A percentile compares a stretch with the other conserved stretches of the same genome.
These are phyloP conservation scores for Scaptomyza hsui DNA, from an alignment of 1,140 invertebrate genomes.

Conservation along the genomic window DNA sequence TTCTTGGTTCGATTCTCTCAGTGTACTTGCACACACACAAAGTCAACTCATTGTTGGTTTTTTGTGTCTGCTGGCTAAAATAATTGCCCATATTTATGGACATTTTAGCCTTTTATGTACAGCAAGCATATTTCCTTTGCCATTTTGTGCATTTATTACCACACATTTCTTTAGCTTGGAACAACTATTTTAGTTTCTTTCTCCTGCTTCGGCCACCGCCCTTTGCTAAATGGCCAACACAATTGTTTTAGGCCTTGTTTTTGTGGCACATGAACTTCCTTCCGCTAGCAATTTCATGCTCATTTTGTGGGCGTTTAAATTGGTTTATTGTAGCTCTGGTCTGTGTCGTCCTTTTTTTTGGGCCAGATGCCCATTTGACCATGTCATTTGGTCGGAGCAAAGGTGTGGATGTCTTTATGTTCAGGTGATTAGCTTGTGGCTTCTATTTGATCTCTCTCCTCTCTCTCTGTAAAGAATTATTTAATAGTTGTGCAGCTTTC, in stretches of 20 bases:
- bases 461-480: not conserved
- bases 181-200: constrained; percentile 74
- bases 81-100: constrained; percentile 80
- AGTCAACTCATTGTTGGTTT: constrained; percentile 7
- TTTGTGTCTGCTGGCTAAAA: constrained; percentile 59
- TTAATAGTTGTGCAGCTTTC: constrained; percentile 1
- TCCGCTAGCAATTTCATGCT: constrained; percentile 79
- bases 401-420: constrained; percentile 35
- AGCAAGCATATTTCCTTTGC: constrained; percentile 74
- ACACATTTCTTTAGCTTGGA: constrained; percentile 44
- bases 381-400: constrained; percentile 29
- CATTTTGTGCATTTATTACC: constrained; percentile 61
- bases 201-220: constrained; percentile 1
- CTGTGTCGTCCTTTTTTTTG: constrained; percentile 40
- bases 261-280: constrained; percentile 77
- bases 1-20: too few relatives aligned
- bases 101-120: constrained; percentile 78
- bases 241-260: constrained; percentile 78
- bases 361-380: constrained; percentile 15
- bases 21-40: constrained; percentile 15
- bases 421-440: constrained; percentile 13
- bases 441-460: constrained; percentile 3
- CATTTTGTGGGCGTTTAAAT: constrained; percentile 76
- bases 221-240: constrained; percentile 42
- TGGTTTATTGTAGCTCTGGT: constrained; percentile 59